Evolutionary conservation across 2,797 vertebrate species (phyloP), one percentile per base, ranked within the genome.

Genomic region (Falco concolor): DNA sequence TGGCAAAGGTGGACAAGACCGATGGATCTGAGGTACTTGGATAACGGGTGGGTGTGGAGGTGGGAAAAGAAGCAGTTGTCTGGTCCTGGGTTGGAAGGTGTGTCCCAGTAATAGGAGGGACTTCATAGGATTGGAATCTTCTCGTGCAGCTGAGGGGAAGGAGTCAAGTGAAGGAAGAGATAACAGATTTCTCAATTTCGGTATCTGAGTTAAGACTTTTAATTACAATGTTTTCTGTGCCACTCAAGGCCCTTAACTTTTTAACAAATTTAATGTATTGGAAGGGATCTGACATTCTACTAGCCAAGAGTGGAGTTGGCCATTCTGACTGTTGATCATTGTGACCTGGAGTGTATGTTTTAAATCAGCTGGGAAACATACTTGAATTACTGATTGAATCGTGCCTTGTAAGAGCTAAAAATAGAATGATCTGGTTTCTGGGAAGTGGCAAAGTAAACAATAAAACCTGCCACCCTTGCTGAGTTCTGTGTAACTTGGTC

Each of bases 381-480:
- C 65, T 84, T 89, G 27, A 89, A 76, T 87, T 76, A 63, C 74
- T 77, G 80, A 79, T 78, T 76, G 70, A 84, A 82, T 94, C 63
- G 64, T 69, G 61, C 38, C 80, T 57, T 50, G 2, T 36, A 53
- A 63, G 84, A 79, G 60, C 89, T 93, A 84, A 91, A 92, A 94
- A 90, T 88, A 89, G 79, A 87, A 77, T 50, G 15, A 80, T 87
- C 81, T 73, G 45, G 21, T 69, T 89, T 94, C 93, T 92, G 82
- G 95, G 81, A 94, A 95, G 90, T 94, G 82, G 72, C 87, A 91
- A 81, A 77, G 90, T 90, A 95, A 96, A 93, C 52, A 83, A 93
- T 70, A 89, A 93, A 93, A 80, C 23, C 72, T 89, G 81, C 91
- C 64, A 85, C 56, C 79, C 60, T 13, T 70, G 87, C 64, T 57